Base-by-base conservation (phyloP, 2,797 vertebrate genomes). In the Falco concolor region DNA sequence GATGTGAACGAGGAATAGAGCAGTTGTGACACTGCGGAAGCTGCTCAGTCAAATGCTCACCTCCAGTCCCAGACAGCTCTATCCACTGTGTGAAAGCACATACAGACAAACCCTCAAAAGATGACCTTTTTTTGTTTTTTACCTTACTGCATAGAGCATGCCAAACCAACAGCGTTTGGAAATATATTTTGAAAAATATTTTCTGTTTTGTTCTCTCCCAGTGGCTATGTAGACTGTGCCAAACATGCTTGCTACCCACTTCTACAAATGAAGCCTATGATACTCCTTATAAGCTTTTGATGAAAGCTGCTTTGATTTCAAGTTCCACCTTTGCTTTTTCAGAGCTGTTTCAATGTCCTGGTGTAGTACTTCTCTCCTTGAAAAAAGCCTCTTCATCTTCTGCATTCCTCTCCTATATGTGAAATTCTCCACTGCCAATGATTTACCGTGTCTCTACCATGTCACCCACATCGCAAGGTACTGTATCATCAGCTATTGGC, bases 131-230 rank as follows among this genome's bases (percentile, higher is more conserved):
- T 19, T 45, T n/a, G 27, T 68, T 81, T 8, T 19, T 45, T n/a
- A 30, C n/a, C 36, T 74, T 69, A 5, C 45, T 44, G 63, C 70
- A 30, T 13, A 53, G 70, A 79, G 32, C 52, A 38, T 23, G 81
- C 78, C 93, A 93, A 70, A 28, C 44, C 81, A 84, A 21, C 32
- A 80, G 52, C 63, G 45, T 80, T 80, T 42, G 63, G 63, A 81
- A 96, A 79, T 60, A 56, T 6, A 84, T 70, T 92, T 74, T 80
- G 88, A 80, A 93, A 95, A 95, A 94, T 87, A 92, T 92, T 96
- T 93, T 90, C 83, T 92, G 74, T 77, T 96, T 89, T 70, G 44
- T 47, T 90, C 65, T 89, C 3, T 2, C 50, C 34, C 10, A 5
- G 63, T 72, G 85, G 45, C 57, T 86, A 7, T 9, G 36, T 8